Evolutionary conservation across 2,113 vertebrate species (phyloP), one percentile per base, ranked within the genome.

Genomic region (Morone chrysops): DNA sequence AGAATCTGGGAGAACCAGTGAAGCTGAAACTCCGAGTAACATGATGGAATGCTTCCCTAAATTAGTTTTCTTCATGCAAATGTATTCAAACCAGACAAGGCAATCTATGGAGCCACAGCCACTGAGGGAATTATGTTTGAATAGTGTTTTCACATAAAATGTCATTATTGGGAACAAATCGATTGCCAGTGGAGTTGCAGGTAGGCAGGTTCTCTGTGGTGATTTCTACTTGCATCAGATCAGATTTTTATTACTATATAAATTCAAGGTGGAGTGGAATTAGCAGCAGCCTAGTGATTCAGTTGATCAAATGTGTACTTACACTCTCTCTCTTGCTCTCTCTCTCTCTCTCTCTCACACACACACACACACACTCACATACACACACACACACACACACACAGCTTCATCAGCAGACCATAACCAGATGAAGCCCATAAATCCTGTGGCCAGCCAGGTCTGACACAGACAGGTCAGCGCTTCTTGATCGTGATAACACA

Each of bases 401-500:
- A 69, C 20, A 22, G 20, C 70, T 85, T 83, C 72, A 88, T 89
- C 89, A 86, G 71, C 70, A 90, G 86, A 84, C 75, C 88, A 74
- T 83, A 81, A 83, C 79, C 71, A 83, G 76, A 86, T 85, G 86
- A 87, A 90, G 87, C 50, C 83, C 92, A 95, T 86, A 91, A 91
- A 93, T 92, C 89, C 85, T 69, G 79, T 83, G 82, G 66, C 91
- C 78, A 89, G 82, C 80, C 84, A 80, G 84, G 78, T 84, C 84
- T 89, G 87, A 90, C 92, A 92, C 75, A 84, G 8, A 47, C 71
- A 87, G 95, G 93, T 94, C 94, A 93, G 41, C 72, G 89, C 92
- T 92, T 89, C 54, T 38, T 63, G 81, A 88, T 86, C 60, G 71
- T 84, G 88, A 94, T 92, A 95, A 93, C 85, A 93, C 71, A 87